These are phyloP conservation scores for Hippasteria phrygiana DNA, from an alignment of 53 echinoderm and acorn worm genomes.

Conservation along the genomic window DNA sequence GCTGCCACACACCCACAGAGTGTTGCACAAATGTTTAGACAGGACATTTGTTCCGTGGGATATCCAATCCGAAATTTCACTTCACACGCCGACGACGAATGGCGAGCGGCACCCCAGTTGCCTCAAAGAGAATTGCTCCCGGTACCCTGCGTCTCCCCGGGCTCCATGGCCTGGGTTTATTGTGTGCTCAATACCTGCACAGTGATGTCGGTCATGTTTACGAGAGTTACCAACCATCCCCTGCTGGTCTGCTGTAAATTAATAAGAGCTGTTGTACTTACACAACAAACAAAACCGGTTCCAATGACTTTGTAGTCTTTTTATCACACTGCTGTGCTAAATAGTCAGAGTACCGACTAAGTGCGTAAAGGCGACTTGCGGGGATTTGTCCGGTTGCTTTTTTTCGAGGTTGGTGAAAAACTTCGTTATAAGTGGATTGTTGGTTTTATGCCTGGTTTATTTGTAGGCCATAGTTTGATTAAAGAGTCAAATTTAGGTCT, in stretches of 20 bases:
- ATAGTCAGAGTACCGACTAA: not conserved
- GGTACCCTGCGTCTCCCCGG: constrained; percentile 36
- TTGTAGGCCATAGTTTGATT: too few relatives aligned
- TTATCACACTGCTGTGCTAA: constrained; percentile 15
- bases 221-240: not conserved
- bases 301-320: constrained; percentile 9
- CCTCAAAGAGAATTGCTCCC: constrained; percentile 4
- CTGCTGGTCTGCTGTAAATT: constrained; percentile 24
- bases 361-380: not conserved
- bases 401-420: too few relatives aligned
- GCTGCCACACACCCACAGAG: not conserved
- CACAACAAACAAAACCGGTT: constrained; percentile 54
- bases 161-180: not conserved
- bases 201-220: not conserved
- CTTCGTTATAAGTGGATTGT: too few relatives aligned
- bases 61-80: not conserved
- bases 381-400: too few relatives aligned
- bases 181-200: not conserved
- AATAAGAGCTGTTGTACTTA: constrained; percentile 25
- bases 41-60: not conserved
- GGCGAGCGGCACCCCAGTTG: not conserved
- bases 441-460: too few relatives aligned
- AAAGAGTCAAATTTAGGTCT: too few relatives aligned
- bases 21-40: constrained; percentile 15
- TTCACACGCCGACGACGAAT: not conserved